Evolutionary conservation across 2,888 invertebrate genomes (phyloP).

Genomic region (Dynastes tityus): DNA sequence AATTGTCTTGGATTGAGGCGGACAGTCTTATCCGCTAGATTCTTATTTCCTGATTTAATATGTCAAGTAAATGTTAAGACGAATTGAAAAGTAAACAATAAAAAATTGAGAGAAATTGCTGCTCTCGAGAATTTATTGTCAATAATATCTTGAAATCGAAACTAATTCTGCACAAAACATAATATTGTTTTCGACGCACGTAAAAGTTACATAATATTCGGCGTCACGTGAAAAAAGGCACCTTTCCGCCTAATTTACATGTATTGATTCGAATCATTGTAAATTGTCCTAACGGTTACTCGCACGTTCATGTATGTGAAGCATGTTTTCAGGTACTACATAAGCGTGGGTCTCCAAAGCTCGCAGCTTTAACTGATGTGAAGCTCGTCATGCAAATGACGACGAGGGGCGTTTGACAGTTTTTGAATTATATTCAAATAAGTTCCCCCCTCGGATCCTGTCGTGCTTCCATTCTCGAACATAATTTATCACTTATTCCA

Average conservation of each 20-base stretch:
- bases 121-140: no score
- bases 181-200: slow-evolving; percentile 8
- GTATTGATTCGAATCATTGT: slow-evolving; percentile 50
- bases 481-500: slow-evolving; percentile 68
- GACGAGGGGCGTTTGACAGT: slow-evolving; percentile 68
- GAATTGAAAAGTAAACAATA: no score
- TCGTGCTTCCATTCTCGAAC: slow-evolving; percentile 61
- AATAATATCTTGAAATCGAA: no score
- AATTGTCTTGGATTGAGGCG: no score
- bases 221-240: slow-evolving; percentile 38
- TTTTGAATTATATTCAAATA: slow-evolving; percentile 69
- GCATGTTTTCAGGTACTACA: slow-evolving; percentile 39
- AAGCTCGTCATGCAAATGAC: slow-evolving; percentile 66
- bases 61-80: no score
- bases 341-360: slow-evolving; percentile 16
- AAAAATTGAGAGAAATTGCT: no score
- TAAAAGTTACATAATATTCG: slow-evolving; percentile 27
- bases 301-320: slow-evolving; percentile 42
- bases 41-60: no score
- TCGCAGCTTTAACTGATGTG: slow-evolving; percentile 46
- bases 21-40: no score
- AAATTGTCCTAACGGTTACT: slow-evolving; percentile 49
- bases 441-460: slow-evolving; percentile 61
- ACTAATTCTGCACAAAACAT: neutral
- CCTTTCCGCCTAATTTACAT: slow-evolving; percentile 48